Percentiles rank a stretch among this genome's conserved stretches.
phyloP scores from a whole-genome alignment of 2,888 invertebrate genomes.

The Papilio gigon region DNA sequence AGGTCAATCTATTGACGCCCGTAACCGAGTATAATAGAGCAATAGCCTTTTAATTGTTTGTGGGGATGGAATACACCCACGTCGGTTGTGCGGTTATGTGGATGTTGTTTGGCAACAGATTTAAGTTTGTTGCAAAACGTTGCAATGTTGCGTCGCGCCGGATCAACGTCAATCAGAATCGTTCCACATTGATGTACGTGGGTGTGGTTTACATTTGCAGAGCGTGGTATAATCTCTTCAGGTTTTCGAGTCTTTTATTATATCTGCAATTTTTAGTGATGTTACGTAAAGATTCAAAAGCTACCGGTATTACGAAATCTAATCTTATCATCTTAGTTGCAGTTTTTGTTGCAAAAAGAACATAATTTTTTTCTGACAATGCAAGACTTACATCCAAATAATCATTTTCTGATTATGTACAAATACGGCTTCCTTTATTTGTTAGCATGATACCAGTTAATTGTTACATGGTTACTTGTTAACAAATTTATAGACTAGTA shows the following conservation, averaged over 20 bases:
- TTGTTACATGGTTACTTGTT: too few relatives aligned
- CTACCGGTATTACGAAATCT: constrained; percentile 20
- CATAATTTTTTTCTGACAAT: background rate
- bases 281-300: constrained; percentile 27
- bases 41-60: constrained; percentile 71
- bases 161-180: constrained; percentile 39
- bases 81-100: constrained; percentile 35
- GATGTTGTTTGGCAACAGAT: constrained; percentile 37
- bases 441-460: too few relatives aligned
- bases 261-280: constrained; percentile 26
- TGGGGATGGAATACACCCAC: constrained; percentile 60
- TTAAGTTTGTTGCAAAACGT: constrained; percentile 39
- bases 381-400: background rate
- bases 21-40: constrained; percentile 56
- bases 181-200: constrained; percentile 39
- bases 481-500: too few relatives aligned
- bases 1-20: constrained; percentile 45
- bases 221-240: constrained; percentile 7
- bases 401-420: too few relatives aligned
- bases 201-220: constrained; percentile 33
- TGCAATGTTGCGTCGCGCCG: constrained; percentile 30
- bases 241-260: constrained; percentile 29
- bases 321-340: constrained; percentile 4
- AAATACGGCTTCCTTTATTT: too few relatives aligned
- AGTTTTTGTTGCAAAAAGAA: constrained; percentile 4